Conservation (phyloP, 2,113 vertebrate species). For the Nettapus auritus region DNA sequence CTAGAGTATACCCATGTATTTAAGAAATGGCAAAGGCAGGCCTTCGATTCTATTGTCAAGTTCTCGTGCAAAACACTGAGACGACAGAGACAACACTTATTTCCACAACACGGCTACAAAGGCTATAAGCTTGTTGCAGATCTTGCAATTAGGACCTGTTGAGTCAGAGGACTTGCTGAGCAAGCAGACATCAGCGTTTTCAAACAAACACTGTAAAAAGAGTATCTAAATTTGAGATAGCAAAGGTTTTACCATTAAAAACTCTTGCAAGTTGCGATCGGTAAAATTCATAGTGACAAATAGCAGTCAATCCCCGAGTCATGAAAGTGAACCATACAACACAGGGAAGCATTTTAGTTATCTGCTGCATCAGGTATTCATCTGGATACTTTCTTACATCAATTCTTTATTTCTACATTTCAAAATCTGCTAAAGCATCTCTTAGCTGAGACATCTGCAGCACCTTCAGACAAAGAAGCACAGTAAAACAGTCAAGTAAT, state of each 20-base stretch:
- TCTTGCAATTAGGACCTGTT: background rate
- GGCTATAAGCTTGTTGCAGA: background rate
- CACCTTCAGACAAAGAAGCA: background rate
- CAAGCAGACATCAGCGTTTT: background rate
- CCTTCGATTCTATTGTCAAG: background rate
- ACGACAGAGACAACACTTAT: background rate
- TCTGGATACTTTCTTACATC: background rate
- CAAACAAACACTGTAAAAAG: background rate
- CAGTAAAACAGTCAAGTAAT: background rate
- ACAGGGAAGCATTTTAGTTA: background rate
- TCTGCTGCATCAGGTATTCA: background rate
- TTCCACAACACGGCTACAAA: background rate
- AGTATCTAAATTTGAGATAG: background rate
- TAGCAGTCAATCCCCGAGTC: background rate
- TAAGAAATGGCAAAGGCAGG: background rate
- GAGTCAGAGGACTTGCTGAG: background rate
- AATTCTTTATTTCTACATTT: background rate
- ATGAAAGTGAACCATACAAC: background rate
- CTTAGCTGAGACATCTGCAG: background rate
- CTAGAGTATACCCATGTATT: accelerated
- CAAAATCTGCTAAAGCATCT: background rate
- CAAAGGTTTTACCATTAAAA: background rate
- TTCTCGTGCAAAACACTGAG: background rate
- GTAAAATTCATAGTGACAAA: background rate
- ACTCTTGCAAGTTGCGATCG: background rate